Percentiles rank a stretch among this genome's conserved stretches.
Evolutionary conservation across 1,140 invertebrate genomes (phyloP).

Genomic region (Parapsyche elsis): DNA sequence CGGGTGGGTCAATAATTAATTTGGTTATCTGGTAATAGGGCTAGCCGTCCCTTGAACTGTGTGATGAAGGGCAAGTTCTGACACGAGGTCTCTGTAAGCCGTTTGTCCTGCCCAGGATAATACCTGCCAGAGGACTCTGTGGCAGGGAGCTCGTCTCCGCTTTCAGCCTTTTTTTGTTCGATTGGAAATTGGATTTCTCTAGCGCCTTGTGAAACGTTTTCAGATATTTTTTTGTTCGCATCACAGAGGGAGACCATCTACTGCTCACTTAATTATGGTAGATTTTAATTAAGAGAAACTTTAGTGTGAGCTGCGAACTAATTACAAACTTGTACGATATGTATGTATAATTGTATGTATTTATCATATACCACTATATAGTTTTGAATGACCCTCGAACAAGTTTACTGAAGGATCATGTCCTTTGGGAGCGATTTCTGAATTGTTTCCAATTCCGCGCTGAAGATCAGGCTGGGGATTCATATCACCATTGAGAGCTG

Average conservation of each 20-base stretch:
- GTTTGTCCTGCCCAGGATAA: conserved; percentile 42
- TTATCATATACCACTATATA: not conserved
- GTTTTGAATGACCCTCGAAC: not conserved
- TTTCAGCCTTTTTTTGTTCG: conserved; percentile 37
- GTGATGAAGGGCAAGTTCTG: conserved; percentile 39
- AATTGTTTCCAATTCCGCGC: conserved; percentile 11
- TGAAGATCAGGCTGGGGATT: not conserved
- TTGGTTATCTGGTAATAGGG: conserved; percentile 42
- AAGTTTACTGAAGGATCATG: conserved; percentile 8
- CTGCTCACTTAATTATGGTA: not conserved
- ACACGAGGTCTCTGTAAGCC: conserved; percentile 26
- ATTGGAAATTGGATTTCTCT: conserved; percentile 33
- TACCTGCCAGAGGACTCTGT: not conserved
- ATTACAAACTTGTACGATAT: not conserved
- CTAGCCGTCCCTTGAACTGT: conserved; percentile 36
- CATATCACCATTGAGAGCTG: not conserved
- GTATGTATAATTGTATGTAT: not conserved
- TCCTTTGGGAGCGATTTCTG: conserved; percentile 10
- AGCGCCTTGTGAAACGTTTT: not conserved
- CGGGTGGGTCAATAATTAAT: conserved; percentile 43
- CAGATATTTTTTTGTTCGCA: not conserved
- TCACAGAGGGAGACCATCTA: not conserved
- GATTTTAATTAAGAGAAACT: conserved; percentile 26
- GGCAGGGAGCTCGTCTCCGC: not conserved
- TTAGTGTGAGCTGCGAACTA: conserved; percentile 9